phyloP scores from a whole-genome alignment of 2,113 vertebrate species.

The Macaca mulatta region DNA sequence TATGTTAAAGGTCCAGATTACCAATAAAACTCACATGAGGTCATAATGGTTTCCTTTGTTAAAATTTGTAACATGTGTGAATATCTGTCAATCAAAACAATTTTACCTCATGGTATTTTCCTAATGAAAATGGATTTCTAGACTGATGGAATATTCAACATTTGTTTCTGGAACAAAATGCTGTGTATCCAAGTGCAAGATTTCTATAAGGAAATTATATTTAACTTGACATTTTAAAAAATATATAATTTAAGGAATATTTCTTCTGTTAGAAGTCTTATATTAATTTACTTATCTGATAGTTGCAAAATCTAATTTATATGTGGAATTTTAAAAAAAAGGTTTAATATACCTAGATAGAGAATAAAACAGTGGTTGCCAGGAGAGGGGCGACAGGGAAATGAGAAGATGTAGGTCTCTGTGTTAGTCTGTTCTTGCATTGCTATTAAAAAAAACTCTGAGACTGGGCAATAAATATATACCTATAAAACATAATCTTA shows the following conservation, averaged over 20 bases:
- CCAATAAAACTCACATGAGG: background rate
- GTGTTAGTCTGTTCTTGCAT: too few relatives aligned
- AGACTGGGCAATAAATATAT: too few relatives aligned
- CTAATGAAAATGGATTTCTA: background rate
- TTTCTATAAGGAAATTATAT: background rate
- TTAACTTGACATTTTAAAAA: background rate
- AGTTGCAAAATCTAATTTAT: background rate
- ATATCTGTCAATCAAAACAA: background rate
- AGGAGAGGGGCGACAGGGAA: background rate
- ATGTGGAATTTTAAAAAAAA: background rate
- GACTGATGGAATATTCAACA: background rate
- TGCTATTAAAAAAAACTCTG: too few relatives aligned
- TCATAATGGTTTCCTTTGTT: background rate
- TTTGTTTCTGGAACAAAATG: background rate
- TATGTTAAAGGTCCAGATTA: background rate
- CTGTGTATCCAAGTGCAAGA: background rate
- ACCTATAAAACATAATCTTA: background rate
- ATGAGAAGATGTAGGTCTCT: background rate
- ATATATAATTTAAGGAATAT: slow-evolving; percentile 19
- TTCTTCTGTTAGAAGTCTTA: background rate
- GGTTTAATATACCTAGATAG: background rate
- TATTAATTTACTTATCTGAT: background rate
- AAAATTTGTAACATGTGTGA: background rate
- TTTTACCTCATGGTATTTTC: background rate
- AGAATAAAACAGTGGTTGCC: background rate